Conservation (phyloP, 1,140 invertebrate genomes). For the Zaprionus kolodkinae region DNA sequence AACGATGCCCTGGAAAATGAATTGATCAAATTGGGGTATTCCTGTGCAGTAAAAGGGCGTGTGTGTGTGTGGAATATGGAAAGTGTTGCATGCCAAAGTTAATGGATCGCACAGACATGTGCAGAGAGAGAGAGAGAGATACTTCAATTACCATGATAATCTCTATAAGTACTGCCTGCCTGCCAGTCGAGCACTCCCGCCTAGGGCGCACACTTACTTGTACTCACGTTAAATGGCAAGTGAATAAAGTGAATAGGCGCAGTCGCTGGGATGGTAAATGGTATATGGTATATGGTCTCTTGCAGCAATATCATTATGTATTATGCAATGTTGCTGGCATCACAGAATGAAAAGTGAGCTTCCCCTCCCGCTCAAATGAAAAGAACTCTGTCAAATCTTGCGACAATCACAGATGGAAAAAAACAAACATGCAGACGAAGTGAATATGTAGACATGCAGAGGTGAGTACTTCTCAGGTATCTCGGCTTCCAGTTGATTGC, state of each 20-base stretch:
- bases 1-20: not conserved
- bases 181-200: not conserved
- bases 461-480: not conserved
- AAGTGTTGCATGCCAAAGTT: not conserved
- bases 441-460: not conserved
- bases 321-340: conserved; percentile 31
- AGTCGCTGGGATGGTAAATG: not conserved
- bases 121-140: not conserved
- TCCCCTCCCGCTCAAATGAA: not conserved
- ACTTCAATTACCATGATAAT: not conserved
- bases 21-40: not conserved
- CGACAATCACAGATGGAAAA: not conserved
- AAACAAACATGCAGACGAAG: not conserved
- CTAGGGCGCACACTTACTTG: conserved; percentile 14
- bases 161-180: not conserved
- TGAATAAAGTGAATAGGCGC: conserved; percentile 38
- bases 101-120: not conserved
- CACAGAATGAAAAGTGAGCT: conserved; percentile 24
- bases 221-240: conserved; percentile 56
- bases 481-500: conserved; percentile 18
- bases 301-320: conserved; percentile 12
- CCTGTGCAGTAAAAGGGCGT: not conserved
- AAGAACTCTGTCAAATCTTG: conserved; percentile 1
- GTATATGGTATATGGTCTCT: conserved; percentile 13
- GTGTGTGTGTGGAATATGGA: not conserved